These are phyloP conservation scores for Sylvicola fuscatus DNA, from an alignment of 2,888 invertebrate species.

Conservation along the genomic window DNA sequence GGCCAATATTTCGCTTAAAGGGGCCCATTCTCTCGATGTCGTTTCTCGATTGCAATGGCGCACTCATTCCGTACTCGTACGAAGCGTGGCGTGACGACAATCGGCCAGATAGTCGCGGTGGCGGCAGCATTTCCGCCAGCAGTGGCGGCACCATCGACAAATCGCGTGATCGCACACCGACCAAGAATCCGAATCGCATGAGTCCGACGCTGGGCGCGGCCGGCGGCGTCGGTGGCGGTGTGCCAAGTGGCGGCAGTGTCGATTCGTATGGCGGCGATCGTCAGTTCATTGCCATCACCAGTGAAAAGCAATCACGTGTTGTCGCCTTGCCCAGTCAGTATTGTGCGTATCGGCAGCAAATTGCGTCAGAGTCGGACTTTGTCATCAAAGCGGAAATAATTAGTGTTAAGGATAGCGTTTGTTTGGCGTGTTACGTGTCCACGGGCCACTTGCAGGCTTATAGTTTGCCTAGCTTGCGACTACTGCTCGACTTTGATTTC, in stretches of 20 bases:
- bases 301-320: slow-evolving; percentile 88
- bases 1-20: slow-evolving; percentile 89
- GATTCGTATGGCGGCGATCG: slow-evolving; percentile 46
- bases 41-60: slow-evolving; percentile 89
- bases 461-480: slow-evolving; percentile 88
- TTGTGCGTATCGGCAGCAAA: slow-evolving; percentile 80
- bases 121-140: slow-evolving; percentile 7
- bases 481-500: slow-evolving; percentile 83
- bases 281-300: slow-evolving; percentile 83
- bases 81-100: slow-evolving; percentile 88
- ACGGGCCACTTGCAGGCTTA: slow-evolving; percentile 86
- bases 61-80: slow-evolving; percentile 71
- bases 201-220: slow-evolving; percentile 44
- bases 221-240: background rate
- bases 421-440: slow-evolving; percentile 83
- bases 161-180: background rate
- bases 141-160: background rate
- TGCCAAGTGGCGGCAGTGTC: slow-evolving; percentile 15
- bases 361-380: slow-evolving; percentile 74
- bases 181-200: slow-evolving; percentile 36
- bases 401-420: slow-evolving; percentile 83
- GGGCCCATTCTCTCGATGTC: slow-evolving; percentile 87
- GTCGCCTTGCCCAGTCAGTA: slow-evolving; percentile 89
- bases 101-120: slow-evolving; percentile 28
- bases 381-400: slow-evolving; percentile 89